Evolutionary conservation across 2,113 vertebrate genomes (phyloP), one percentile per base, ranked within the genome.

Genomic region (Emberiza fucata): DNA sequence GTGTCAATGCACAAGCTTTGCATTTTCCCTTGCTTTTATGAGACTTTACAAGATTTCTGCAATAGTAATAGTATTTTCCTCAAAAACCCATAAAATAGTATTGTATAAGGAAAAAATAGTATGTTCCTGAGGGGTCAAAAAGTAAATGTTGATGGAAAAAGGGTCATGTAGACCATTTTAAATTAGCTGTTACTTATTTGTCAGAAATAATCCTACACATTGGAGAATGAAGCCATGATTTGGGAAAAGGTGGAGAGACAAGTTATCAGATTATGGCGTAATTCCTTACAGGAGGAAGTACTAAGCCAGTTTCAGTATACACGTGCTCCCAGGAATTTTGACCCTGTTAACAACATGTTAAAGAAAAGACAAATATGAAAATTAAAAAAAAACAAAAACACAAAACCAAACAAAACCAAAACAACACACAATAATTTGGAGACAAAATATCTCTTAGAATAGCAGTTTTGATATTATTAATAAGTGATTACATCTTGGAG

Each of bases 1-100:
- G 19, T 93, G 91, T 97, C 92, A 83, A 39, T 75, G 63, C 76
- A 48, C 48, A 71, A 80, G 71, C 71, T 85, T 72, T 81, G 66
- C 78, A 89, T 66, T 94, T 75, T 96, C 75, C 42, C 59, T 68
- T 76, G 45, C 73, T 85, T 61, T 88, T 79, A 48, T 59, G 50
- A 83, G 86, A 80, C 31, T 83, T 86, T 72, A 61, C 57, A 88
- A 90, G 59, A 81, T 47, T 17, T 90, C 59, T 86, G 54, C 40
- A 44, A 25, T 11, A 51, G 78, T 29, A 84, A 61, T 51, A 79
- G 50, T 78, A 47, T 92, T 93, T 92, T 60, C 61, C 40, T 39
- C 14, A 80, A 75, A 47, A 88, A 56, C 37, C 37, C 37, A 37
- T 37, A 37, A 48, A 48, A 3, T 6, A 64, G 7, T 61, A 7